Evolutionary conservation across 2,888 invertebrate genomes (phyloP).

Genomic region (Lobophora halterata): DNA sequence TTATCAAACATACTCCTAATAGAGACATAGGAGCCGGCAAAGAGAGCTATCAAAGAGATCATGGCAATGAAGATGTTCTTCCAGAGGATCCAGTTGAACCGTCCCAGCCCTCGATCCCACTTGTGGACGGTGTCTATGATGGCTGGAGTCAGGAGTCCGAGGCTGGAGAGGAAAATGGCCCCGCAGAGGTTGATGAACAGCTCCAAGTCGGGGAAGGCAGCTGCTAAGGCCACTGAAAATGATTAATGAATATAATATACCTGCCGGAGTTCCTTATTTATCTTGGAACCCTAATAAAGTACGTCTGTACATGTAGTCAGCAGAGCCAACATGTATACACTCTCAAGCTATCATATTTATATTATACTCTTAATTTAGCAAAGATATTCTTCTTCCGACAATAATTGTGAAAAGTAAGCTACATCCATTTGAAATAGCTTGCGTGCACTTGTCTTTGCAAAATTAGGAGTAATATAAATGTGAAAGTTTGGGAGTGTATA

Average conservation of each 20-base stretch:
- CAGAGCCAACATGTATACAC: no score
- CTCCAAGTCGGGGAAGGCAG: conserved; percentile 90
- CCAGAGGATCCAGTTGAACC: conserved; percentile 83
- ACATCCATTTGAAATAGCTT: no score
- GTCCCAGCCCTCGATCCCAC: conserved; percentile 83
- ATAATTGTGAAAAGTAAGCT: no score
- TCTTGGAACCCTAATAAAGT: no score
- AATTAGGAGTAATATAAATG: no score
- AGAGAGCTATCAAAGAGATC: conserved; percentile 60
- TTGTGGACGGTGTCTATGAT: conserved; percentile 86
- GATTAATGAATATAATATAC: neutral
- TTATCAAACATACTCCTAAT: conserved; percentile 59
- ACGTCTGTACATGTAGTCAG: no score
- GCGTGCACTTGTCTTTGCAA: no score
- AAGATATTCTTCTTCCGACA: no score
- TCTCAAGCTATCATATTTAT: no score
- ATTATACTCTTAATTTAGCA: no score
- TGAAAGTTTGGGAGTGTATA: no score
- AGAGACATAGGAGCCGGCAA: conserved; percentile 66
- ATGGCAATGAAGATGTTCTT: conserved; percentile 82
- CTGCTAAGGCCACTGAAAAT: conserved; percentile 85
- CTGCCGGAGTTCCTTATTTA: neutral
- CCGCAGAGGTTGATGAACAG: conserved; percentile 94
- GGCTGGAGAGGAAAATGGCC: conserved; percentile 85
- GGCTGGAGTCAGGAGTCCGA: conserved; percentile 88